Evolutionary conservation across 2,113 vertebrate genomes (phyloP).

Genomic region (Okapia johnstoni): DNA sequence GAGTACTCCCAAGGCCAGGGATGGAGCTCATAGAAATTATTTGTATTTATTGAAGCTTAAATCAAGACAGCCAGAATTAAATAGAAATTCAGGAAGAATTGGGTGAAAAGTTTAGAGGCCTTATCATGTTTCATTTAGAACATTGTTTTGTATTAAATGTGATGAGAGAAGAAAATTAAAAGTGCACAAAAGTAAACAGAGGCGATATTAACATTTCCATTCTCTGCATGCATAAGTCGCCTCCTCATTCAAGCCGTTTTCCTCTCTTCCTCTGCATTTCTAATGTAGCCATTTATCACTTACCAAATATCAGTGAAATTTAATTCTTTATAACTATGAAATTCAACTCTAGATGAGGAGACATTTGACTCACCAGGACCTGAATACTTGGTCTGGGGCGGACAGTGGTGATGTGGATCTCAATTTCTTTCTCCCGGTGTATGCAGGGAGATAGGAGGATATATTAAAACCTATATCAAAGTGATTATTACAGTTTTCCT

Average conservation of each 20-base stretch:
- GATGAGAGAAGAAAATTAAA: slow-evolving; percentile 6
- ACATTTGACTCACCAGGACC: background rate
- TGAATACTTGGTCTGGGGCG: background rate
- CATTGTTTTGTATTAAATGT: background rate
- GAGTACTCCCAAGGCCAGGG: background rate
- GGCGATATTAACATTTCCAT: background rate
- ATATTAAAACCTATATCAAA: background rate
- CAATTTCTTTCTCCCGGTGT: background rate
- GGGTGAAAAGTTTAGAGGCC: background rate
- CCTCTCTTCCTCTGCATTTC: background rate
- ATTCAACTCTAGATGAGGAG: background rate
- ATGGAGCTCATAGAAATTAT: background rate
- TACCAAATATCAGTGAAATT: background rate
- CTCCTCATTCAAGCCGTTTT: background rate
- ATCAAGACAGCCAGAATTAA: slow-evolving; percentile 44
- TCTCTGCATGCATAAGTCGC: too few species aligned
- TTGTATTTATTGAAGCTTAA: slow-evolving; percentile 29
- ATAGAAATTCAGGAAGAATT: background rate
- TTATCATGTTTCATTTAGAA: background rate
- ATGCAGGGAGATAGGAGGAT: background rate
- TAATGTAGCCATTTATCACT: background rate
- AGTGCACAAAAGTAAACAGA: background rate
- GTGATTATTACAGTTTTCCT: background rate
- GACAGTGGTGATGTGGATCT: background rate
- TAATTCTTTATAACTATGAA: background rate